These are phyloP conservation scores for Torymus texanus DNA, from an alignment of 2,888 invertebrate genomes.

Conservation along the genomic window DNA sequence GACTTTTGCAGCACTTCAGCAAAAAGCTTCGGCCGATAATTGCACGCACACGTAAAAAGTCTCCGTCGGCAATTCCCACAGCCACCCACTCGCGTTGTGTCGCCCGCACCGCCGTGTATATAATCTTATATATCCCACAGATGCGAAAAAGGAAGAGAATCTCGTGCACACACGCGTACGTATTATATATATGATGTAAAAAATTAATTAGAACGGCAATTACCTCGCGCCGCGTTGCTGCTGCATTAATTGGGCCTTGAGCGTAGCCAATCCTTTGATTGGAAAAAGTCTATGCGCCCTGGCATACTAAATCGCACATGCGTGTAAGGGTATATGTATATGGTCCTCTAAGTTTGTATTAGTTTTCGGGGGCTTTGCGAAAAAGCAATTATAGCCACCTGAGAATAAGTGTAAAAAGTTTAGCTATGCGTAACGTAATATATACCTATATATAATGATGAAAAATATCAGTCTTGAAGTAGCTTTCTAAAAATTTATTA, in stretches of 20 bases:
- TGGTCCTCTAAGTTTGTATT: no score
- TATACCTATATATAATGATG: no score
- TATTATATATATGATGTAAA: constrained; percentile 55
- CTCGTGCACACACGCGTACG: background rate
- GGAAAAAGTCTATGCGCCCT: constrained; percentile 64
- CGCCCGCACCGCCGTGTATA: background rate
- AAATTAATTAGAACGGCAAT: constrained; percentile 71
- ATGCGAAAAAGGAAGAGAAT: constrained; percentile 16
- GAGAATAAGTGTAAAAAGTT: background rate
- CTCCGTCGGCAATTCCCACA: constrained; percentile 20
- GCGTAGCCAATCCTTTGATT: constrained; percentile 70
- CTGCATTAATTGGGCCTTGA: constrained; percentile 65
- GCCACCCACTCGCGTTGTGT: constrained; percentile 44
- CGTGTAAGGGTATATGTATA: no score
- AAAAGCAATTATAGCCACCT: background rate
- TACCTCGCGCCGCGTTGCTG: constrained; percentile 62
- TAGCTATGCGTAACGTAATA: no score
- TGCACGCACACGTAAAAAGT: constrained; percentile 27
- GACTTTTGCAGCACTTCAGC: background rate
- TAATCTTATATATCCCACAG: constrained; percentile 15
- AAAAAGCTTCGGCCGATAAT: constrained; percentile 25
- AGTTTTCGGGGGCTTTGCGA: background rate
- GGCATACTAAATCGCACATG: constrained; percentile 54
- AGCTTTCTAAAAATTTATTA: no score
- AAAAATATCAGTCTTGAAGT: no score